These are phyloP conservation scores for Lepus europaeus DNA, from an alignment of 2,113 vertebrate species.

Conservation along the genomic window DNA sequence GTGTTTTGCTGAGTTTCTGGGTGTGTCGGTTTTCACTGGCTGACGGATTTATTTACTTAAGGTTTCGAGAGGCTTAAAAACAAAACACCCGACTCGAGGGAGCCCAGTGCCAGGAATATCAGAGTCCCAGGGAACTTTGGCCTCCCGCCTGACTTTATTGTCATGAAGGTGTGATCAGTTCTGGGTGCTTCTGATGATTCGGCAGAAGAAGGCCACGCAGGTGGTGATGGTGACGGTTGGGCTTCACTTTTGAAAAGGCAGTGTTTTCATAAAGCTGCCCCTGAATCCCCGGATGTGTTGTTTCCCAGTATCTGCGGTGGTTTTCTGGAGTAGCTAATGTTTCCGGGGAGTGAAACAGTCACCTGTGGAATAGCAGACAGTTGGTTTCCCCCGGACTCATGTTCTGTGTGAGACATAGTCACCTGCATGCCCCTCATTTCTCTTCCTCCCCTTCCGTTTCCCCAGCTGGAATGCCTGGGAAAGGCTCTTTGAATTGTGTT, in stretches of 20 bases:
- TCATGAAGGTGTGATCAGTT: slow-evolving; percentile 43
- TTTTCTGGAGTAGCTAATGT: neutral
- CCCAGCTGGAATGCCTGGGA: neutral
- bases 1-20: slow-evolving; percentile 85
- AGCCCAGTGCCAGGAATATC: neutral
- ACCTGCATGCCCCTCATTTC: neutral
- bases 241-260: neutral
- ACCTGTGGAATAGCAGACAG: neutral
- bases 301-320: neutral
- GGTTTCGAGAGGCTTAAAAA: slow-evolving; percentile 70
- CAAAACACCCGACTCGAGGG: neutral
- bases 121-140: slow-evolving; percentile 66
- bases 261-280: neutral
- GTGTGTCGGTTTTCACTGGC: slow-evolving; percentile 81
- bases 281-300: neutral
- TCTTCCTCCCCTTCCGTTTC: neutral
- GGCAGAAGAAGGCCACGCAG: neutral
- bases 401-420: neutral
- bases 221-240: neutral
- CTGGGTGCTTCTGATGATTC: slow-evolving; percentile 42
- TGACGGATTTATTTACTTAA: slow-evolving; percentile 76
- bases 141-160: slow-evolving; percentile 57
- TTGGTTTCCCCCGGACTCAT: neutral
- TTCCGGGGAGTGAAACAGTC: neutral
- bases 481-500: neutral